Evolutionary conservation across 2,113 vertebrate species (phyloP), one percentile per base, ranked within the genome.

Genomic region (Nothobranchius kuhntae): DNA sequence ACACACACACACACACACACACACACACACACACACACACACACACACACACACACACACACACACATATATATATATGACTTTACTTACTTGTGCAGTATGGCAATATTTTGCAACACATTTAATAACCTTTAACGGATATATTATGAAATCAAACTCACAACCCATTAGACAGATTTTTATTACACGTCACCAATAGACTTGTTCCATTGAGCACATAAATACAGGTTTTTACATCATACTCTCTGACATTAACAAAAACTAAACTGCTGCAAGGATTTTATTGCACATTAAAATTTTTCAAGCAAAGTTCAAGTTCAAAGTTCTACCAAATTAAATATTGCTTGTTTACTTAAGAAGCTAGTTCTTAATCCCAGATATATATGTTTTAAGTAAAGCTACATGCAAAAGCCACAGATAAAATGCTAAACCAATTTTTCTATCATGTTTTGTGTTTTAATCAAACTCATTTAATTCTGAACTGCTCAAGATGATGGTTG

Each of bases 141-240:
- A 47, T 30, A 21, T 21, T 9, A 40, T 21, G 36, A 40, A 26
- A 10, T 14, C 48, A 35, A 40, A 2, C 10, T 55, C 21, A 61
- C 36, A 73, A 42, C 63, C 45, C 75, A 30, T 65, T 66, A 3
- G 14, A 48, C 35, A 8, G 55, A 5, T 44, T 65, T 73, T 76
- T 51, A 70, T 76, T 61, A 50, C 58, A 76, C 35, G 40, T 50
- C 11, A 68, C 6, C 24, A 58, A 12, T 8, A 73, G 55, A 50
- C 9, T 30, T 30, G 1, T 30, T 30, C 30, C 30, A 30, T 0
- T 30, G 53, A 55, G 54, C 13, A 11, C 3, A 44, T 51, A 67
- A 71, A 75, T 38, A 30, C 30, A 14, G 5, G 1, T 63, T 38
- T 48, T 44, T 52, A 40, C 26, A 65, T 48, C 13, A 30, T 11